Percentiles rank a stretch among this genome's conserved stretches.
phyloP scores from a whole-genome alignment of 2,113 vertebrate species.

The Microtus pennsylvanicus region DNA sequence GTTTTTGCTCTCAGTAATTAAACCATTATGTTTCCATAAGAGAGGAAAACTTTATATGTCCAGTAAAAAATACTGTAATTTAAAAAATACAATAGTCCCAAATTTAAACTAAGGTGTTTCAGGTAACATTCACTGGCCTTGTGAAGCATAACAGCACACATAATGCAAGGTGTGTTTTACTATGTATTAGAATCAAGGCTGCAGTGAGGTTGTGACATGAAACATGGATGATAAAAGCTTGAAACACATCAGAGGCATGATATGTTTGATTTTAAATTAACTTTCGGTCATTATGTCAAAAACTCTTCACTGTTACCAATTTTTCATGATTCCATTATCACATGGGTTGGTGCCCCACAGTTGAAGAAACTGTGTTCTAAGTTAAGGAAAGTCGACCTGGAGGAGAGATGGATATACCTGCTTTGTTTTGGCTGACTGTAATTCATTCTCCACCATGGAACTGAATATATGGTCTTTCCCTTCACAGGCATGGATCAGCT shows the following conservation, averaged over 20 bases:
- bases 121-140: background rate
- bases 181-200: background rate
- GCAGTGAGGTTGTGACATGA: background rate
- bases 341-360: background rate
- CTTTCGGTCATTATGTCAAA: background rate
- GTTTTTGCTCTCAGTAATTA: background rate
- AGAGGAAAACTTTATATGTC: background rate
- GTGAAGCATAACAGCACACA: background rate
- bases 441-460: slow-evolving; percentile 89
- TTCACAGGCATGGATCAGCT: slow-evolving; percentile 93
- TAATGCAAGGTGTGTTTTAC: background rate
- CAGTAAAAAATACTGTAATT: background rate
- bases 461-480: slow-evolving; percentile 91
- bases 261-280: background rate
- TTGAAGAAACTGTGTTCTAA: background rate
- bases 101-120: background rate
- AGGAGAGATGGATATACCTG: slow-evolving; percentile 88
- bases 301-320: background rate
- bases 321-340: background rate
- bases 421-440: slow-evolving; percentile 87
- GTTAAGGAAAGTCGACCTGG: background rate
- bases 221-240: no score
- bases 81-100: background rate
- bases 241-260: background rate
- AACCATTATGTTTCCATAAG: background rate